These are phyloP conservation scores for Gorsachius magnificus DNA, from an alignment of 2,797 vertebrate species.

Conservation along the genomic window DNA sequence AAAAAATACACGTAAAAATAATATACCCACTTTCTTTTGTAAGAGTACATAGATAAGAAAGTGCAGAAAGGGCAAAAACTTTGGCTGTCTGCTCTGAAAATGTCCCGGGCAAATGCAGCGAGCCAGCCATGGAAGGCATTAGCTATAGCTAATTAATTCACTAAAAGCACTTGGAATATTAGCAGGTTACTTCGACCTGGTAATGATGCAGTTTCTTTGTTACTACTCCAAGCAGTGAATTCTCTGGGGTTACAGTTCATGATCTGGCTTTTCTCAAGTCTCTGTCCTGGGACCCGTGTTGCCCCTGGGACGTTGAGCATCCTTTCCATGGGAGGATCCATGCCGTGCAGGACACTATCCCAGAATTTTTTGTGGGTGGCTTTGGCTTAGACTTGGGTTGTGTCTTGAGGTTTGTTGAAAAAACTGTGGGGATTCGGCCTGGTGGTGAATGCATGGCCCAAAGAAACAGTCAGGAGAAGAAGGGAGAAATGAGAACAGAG, in stretches of 20 bases:
- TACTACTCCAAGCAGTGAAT: background rate
- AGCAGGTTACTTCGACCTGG: background rate
- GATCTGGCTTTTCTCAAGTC: background rate
- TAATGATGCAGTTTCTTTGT: background rate
- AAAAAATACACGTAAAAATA: background rate
- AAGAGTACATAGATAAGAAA: background rate
- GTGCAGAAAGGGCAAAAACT: background rate
- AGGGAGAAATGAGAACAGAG: background rate
- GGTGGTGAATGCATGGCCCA: background rate
- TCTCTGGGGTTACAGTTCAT: background rate
- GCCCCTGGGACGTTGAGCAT: background rate
- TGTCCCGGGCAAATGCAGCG: background rate
- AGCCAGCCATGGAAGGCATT: background rate
- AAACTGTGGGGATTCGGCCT: background rate
- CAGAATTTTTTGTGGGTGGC: background rate
- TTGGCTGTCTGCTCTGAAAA: background rate
- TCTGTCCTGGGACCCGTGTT: background rate
- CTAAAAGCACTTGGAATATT: background rate
- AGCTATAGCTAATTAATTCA: background rate
- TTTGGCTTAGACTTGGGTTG: background rate
- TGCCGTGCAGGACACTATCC: fast-evolving
- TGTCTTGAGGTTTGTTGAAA: background rate
- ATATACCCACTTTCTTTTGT: background rate
- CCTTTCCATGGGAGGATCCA: fast-evolving
- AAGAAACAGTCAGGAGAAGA: background rate